phyloP scores from a whole-genome alignment of 1,140 invertebrate species.

The Cephus cinctus region DNA sequence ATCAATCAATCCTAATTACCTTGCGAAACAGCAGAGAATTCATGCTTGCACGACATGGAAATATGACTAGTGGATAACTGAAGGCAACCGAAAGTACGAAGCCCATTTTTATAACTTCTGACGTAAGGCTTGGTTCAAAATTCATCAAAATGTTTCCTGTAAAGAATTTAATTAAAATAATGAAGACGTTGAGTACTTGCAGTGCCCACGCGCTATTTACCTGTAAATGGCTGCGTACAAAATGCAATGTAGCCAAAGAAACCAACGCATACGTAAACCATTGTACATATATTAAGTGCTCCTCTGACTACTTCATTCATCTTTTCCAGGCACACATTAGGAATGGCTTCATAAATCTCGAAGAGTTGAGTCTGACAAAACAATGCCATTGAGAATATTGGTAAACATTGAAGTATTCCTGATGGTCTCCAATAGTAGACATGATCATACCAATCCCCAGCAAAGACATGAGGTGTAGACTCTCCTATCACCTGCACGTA shows the following conservation, averaged over 20 bases:
- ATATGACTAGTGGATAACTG: slow-evolving; percentile 95
- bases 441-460: slow-evolving; percentile 71
- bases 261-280: slow-evolving; percentile 84
- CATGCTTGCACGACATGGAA: slow-evolving; percentile 91
- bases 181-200: slow-evolving; percentile 43
- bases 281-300: slow-evolving; percentile 88
- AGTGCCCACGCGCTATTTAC: slow-evolving; percentile 45
- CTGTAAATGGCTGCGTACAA: slow-evolving; percentile 71
- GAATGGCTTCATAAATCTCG: slow-evolving; percentile 89
- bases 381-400: slow-evolving; percentile 93
- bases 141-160: slow-evolving; percentile 89
- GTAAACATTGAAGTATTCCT: slow-evolving; percentile 85
- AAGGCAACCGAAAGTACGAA: slow-evolving; percentile 94
- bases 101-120: slow-evolving; percentile 87
- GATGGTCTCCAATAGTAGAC: slow-evolving; percentile 82
- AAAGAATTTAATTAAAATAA: slow-evolving; percentile 51
- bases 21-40: slow-evolving; percentile 87
- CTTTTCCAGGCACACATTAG: slow-evolving; percentile 83
- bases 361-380: slow-evolving; percentile 97
- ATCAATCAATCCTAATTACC: slow-evolving; percentile 56
- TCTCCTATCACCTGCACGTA: slow-evolving; percentile 70
- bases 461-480: slow-evolving; percentile 70
- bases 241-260: slow-evolving; percentile 96
- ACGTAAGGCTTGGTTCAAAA: slow-evolving; percentile 75
- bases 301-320: slow-evolving; percentile 85